Evolutionary conservation across 2,113 vertebrate species (phyloP), one percentile per base, ranked within the genome.

Genomic region (Empidonax alnorum): DNA sequence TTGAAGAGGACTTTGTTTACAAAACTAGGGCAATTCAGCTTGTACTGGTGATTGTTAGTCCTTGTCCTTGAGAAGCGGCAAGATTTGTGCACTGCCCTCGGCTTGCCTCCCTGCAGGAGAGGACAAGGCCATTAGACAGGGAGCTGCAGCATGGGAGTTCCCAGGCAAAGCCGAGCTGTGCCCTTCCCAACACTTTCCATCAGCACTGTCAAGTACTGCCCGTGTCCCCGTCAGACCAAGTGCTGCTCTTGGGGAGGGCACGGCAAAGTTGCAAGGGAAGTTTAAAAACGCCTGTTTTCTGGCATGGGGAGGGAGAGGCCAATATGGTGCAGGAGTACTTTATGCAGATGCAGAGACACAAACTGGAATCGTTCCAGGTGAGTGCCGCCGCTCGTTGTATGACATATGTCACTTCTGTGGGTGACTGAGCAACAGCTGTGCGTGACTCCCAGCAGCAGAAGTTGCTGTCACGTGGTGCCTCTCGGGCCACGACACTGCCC

Each of bases 381-480:
- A 86, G 35, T 31, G 50, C 49, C 20, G 50, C 83, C 46, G 78
- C 67, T 93, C 18, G 3, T 67, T 22, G 17, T 61, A 4, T 59
- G 79, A 73, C 63, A 35, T 78, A 46, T 66, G 75, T 93, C 44
- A 19, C 41, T 90, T 62, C 82, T 73, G 49, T n/a, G 75, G 74
- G 73, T 78, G 93, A 84, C 55, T 44, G 69, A 84, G 77, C 90
- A 84, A 10, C 84, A 84, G 77, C 87, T 84, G 88, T 35, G 27
- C 3, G 24, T 52, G 67, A 33, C 78, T 87, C 52, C 7, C 49
- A 82, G 87, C 52, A 20, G 83, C 87, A 90, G 80, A 23, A 84
- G 77, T 22, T 74, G 61, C 86, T 79, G 78, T 71, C 66, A 56
- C 33, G 1, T 23, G 25, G 31, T 28, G 14, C 75, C 41, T 30